Evolutionary conservation across 2,888 invertebrate genomes (phyloP).

Genomic region (Teinopalpus imperialis): DNA sequence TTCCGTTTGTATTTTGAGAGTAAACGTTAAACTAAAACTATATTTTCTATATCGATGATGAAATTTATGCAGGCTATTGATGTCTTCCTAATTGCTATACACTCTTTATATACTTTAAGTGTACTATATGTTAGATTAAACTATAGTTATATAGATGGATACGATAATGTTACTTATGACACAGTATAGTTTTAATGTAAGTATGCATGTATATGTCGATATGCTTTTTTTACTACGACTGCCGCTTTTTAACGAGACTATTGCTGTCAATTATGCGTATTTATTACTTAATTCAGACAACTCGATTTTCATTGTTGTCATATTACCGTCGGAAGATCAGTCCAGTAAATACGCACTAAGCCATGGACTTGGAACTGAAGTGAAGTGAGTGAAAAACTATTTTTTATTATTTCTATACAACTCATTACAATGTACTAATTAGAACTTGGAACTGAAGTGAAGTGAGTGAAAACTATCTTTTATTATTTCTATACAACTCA

Average conservation of each 20-base stretch:
- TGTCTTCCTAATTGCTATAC: constrained; percentile 82
- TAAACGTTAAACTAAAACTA: constrained; percentile 36
- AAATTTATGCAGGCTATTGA: constrained; percentile 80
- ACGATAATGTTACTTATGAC: constrained; percentile 17
- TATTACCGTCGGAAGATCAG: constrained; percentile 6
- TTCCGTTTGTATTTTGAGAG: constrained; percentile 30
- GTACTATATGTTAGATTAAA: constrained; percentile 63
- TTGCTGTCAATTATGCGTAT: constrained; percentile 29
- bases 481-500: not conserved
- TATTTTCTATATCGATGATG: constrained; percentile 65
- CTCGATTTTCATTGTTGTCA: constrained; percentile 14
- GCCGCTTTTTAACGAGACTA: constrained; percentile 25
- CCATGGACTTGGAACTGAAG: too few relatives aligned
- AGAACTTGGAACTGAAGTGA: too few relatives aligned
- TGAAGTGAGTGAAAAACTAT: constrained; percentile 3
- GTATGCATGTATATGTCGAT: constrained; percentile 6
- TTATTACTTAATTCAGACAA: constrained; percentile 3
- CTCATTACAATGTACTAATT: too few relatives aligned
- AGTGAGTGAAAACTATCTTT: constrained; percentile 7
- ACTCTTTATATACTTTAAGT: constrained; percentile 72
- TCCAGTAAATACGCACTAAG: constrained; percentile 11
- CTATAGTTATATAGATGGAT: constrained; percentile 23
- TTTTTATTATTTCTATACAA: not conserved
- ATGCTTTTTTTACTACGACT: constrained; percentile 27
- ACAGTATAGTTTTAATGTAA: constrained; percentile 9